Conservation (phyloP, 1,140 invertebrate species). For the Oryzaephilus surinamensis region DNA sequence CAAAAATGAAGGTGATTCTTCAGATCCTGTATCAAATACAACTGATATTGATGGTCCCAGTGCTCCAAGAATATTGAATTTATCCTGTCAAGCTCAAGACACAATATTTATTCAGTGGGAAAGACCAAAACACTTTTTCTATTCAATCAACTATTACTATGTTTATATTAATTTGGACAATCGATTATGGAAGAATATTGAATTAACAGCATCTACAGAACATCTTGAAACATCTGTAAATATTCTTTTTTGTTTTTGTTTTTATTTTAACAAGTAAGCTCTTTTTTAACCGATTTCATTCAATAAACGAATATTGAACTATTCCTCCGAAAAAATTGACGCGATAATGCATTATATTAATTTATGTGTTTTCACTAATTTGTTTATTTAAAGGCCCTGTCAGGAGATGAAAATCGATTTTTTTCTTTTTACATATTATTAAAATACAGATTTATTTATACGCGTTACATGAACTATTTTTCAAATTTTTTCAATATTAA, state of each 20-base stretch:
- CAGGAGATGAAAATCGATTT: no score
- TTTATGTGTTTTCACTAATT: no score
- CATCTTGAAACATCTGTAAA: constrained; percentile 50
- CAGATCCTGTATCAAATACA: constrained; percentile 56
- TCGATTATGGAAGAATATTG: constrained; percentile 50
- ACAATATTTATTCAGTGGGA: constrained; percentile 73
- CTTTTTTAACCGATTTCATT: no score
- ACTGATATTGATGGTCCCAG: constrained; percentile 76
- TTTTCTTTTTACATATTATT: no score
- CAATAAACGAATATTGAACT: no score
- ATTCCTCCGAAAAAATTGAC: no score
- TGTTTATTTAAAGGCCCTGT: no score
- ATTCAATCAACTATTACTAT: constrained; percentile 69
- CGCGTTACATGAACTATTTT: no score
- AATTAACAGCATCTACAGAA: constrained; percentile 46
- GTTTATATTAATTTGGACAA: constrained; percentile 56
- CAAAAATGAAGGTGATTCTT: constrained; percentile 62
- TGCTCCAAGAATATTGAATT: constrained; percentile 65
- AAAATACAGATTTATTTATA: no score
- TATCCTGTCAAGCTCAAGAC: constrained; percentile 68
- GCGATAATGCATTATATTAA: no score
- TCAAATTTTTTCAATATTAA: no score
- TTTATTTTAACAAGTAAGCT: no score
- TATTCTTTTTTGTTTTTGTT: constrained; percentile 12
- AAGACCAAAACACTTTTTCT: constrained; percentile 59